Base-by-base conservation (phyloP, 2,797 vertebrate species). In the Cetoscarus ocellatus region DNA sequence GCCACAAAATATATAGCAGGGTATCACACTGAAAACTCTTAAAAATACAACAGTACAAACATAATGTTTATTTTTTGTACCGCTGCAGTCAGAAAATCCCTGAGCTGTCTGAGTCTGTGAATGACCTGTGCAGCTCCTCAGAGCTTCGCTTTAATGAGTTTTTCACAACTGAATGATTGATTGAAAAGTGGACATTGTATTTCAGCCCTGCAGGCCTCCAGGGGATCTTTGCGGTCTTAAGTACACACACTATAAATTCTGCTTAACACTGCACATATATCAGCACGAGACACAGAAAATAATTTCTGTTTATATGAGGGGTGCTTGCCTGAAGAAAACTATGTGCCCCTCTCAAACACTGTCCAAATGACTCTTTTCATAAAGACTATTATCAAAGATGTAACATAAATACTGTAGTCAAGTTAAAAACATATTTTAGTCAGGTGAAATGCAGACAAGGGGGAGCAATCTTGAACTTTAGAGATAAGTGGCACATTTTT, bases 71-170 rank as follows among this genome's bases (percentile, higher is more conserved):
- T 44, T 57, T 44, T 18, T 34, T 45, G 50, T 9, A 39, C 36
- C 36, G n/a, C 52, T 40, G 59, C 45, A 18, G 35, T 42, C 44
- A 36, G 36, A 53, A 34, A 49, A 56, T 56, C 61, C 39, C 27
- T 15, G 55, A 39, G 53, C 42, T 47, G 43, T 62, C 36, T 58
- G 63, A 34, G 11, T 56, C 27, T 60, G 34, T 67, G 34, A 64
- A 57, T 67, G 43, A 67, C 52, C 53, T 49, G n/a, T 44, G 54
- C 38, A 38, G 1, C 19, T 15, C 18, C 34, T 59, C 53, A 38
- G 67, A 67, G 59, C 38, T 61, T 17, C 3, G 44, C 18, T 44
- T 70, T 52, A 65, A 52, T 57, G 40, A 39, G n/a, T 55, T 67
- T 9, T 43, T 56, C 43, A 38, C 35, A 45, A 59, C 38, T 42